Conservation (phyloP, 2,113 vertebrate species). For the Pipa parva region DNA sequence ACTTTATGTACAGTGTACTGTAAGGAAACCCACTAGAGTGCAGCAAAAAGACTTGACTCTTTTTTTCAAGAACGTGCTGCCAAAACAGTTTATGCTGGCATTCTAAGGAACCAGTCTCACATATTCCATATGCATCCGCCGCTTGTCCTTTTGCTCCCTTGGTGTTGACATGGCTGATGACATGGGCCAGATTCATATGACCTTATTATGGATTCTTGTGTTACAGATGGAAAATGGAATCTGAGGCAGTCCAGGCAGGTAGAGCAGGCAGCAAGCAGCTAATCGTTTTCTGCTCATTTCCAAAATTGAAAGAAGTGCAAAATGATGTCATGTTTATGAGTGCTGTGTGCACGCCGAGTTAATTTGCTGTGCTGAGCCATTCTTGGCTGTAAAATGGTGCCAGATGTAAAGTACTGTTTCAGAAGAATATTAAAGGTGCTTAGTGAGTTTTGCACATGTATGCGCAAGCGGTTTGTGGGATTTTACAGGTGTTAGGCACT, state of each 20-base stretch:
- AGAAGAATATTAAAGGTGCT: conserved; percentile 22
- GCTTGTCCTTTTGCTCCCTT: conserved; percentile 14
- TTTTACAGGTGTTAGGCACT: conserved; percentile 7
- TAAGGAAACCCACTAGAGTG: conserved; percentile 44
- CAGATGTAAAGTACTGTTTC: conserved; percentile 17
- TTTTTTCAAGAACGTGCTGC: conserved; percentile 59
- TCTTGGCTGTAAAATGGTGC: conserved; percentile 16
- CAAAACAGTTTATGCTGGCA: conserved; percentile 56
- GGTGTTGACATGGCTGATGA: conserved; percentile 7
- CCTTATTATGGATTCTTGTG: conserved; percentile 47
- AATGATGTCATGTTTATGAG: conserved; percentile 20
- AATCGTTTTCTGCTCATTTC: conserved; percentile 18
- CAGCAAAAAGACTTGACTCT: conserved; percentile 66
- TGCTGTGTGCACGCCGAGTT: background rate
- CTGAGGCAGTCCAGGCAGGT: conserved; percentile 20
- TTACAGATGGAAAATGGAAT: conserved; percentile 4
- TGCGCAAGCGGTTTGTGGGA: background rate
- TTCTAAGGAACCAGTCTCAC: conserved; percentile 48
- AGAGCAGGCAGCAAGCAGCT: conserved; percentile 7
- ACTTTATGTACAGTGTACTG: conserved; percentile 45
- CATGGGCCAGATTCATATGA: conserved; percentile 3
- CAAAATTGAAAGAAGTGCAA: conserved; percentile 13
- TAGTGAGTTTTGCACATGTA: conserved; percentile 10
- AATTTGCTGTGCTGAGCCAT: conserved; percentile 5
- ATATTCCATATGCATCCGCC: conserved; percentile 1